Percentiles rank a stretch among this genome's conserved stretches.
Conservation (phyloP, 2,888 invertebrate genomes). For the Microplitis deprimator region DNA sequence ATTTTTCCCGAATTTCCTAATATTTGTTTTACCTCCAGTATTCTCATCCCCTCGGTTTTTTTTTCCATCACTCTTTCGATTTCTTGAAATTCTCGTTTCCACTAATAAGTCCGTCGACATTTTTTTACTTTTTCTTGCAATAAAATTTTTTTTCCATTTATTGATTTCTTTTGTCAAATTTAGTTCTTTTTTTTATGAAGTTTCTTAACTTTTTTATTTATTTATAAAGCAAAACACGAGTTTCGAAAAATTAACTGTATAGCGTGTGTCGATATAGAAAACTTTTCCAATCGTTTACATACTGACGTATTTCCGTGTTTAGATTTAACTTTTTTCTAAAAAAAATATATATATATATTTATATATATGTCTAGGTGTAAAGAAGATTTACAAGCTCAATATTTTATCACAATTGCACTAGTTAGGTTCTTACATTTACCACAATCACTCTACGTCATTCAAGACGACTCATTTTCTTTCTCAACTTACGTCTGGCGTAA, state of each 20-base stretch:
- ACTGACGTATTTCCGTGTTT: conserved; percentile 3
- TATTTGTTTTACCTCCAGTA: background rate
- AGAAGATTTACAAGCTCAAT: conserved; percentile 41
- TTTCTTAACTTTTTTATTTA: background rate
- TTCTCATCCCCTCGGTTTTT: background rate
- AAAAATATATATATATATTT: background rate
- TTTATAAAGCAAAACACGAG: conserved; percentile 1
- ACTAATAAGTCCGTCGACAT: conserved; percentile 24
- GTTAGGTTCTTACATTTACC: conserved; percentile 34
- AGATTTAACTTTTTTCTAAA: background rate
- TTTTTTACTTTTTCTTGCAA: background rate
- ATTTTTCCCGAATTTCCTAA: conserved; percentile 23
- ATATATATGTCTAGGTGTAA: background rate
- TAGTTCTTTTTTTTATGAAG: conserved; percentile 2
- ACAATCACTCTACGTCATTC: conserved; percentile 29
- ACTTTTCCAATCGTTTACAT: conserved; percentile 28
- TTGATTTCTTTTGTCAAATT: background rate
- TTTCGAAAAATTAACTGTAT: background rate
- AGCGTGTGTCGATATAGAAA: conserved; percentile 8
- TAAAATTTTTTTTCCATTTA: conserved; percentile 42
- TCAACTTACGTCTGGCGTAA: conserved; percentile 40
- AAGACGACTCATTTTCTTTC: conserved; percentile 11
- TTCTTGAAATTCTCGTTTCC: conserved; percentile 28
- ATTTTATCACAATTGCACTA: conserved; percentile 48
- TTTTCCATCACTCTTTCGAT: conserved; percentile 10